Conservation (phyloP, 2,888 invertebrate species). For the Gastrophysa polygoni region DNA sequence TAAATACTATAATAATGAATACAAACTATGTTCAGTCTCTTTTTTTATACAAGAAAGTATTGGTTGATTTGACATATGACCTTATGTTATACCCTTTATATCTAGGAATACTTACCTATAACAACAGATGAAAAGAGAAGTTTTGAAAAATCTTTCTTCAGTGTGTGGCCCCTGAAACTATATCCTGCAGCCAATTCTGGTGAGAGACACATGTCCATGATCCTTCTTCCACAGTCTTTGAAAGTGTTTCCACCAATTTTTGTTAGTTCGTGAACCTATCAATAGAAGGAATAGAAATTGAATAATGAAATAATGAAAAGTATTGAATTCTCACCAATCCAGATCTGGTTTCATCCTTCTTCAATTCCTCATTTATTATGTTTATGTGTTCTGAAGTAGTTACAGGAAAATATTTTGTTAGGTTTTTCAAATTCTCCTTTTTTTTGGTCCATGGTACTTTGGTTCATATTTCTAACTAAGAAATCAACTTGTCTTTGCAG, state of each 20-base stretch:
- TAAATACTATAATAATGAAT: too few relatives aligned
- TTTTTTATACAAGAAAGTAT: too few relatives aligned
- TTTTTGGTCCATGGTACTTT: too few relatives aligned
- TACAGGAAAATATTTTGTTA: not conserved
- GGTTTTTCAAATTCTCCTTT: not conserved
- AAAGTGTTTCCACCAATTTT: constrained; percentile 6
- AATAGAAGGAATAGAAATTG: not conserved
- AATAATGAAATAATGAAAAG: not conserved
- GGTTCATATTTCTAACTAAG: not conserved
- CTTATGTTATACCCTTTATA: too few relatives aligned
- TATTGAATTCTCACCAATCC: not conserved
- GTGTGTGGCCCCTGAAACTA: not conserved
- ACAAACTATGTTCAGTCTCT: too few relatives aligned
- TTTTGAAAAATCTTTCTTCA: constrained; percentile 3
- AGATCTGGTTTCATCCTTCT: not conserved
- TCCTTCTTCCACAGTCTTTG: not conserved
- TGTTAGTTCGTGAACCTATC: not conserved
- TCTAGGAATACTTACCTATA: not conserved
- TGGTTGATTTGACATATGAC: too few relatives aligned
- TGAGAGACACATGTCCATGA: not conserved
- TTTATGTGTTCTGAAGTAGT: not conserved
- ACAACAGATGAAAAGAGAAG: not conserved
- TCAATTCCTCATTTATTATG: not conserved
- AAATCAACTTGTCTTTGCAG: not conserved
- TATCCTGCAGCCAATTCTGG: not conserved